These are phyloP conservation scores for Catamblyrhynchus diadema DNA, from an alignment of 2,797 vertebrate species.

Conservation along the genomic window DNA sequence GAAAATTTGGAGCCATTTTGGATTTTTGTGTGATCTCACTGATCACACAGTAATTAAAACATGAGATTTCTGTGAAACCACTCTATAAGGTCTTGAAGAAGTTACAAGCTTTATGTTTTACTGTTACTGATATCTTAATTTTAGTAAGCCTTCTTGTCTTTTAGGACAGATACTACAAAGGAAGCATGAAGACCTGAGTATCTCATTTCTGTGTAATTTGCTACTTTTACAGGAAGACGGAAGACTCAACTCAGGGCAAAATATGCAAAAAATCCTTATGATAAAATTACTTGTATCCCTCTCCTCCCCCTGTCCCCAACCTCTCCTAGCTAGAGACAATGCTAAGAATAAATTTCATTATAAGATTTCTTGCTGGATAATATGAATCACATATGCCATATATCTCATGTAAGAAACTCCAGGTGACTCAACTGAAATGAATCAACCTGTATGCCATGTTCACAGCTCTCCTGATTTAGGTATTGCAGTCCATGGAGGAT, in stretches of 20 bases:
- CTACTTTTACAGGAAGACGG: neutral
- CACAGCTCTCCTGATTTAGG: slow-evolving; percentile 38
- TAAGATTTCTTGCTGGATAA: neutral
- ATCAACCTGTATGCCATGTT: slow-evolving; percentile 6
- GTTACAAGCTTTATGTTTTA: neutral
- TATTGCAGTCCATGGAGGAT: slow-evolving; percentile 55
- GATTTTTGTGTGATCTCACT: neutral
- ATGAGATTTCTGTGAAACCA: neutral
- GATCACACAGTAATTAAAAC: neutral
- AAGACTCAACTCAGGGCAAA: neutral
- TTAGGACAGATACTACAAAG: neutral
- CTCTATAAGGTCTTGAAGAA: neutral
- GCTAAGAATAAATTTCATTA: neutral
- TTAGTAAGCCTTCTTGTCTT: neutral
- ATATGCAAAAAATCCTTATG: neutral
- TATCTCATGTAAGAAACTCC: slow-evolving; percentile 15
- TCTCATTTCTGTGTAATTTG: neutral
- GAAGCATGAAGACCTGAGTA: neutral
- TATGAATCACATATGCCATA: neutral
- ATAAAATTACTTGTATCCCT: neutral
- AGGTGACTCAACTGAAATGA: slow-evolving; percentile 55
- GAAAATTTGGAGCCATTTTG: neutral
- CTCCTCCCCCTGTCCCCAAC: neutral
- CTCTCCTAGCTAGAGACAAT: neutral
- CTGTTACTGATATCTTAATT: neutral